Conservation (phyloP, 2,888 invertebrate genomes). For the Scaptomyza tumidula region DNA sequence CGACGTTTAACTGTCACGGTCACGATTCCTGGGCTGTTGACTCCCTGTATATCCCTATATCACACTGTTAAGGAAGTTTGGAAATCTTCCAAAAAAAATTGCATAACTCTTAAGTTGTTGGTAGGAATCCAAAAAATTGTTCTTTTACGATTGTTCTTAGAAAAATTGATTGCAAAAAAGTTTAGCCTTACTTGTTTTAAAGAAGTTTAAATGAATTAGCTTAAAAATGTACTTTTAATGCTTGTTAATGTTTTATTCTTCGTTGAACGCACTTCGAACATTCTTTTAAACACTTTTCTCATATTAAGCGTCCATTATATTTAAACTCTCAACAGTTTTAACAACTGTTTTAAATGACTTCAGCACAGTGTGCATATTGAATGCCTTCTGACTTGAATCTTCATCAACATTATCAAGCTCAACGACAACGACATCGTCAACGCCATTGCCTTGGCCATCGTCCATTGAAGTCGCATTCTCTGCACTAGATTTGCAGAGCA, state of each 20-base stretch:
- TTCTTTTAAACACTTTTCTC: too few relatives aligned
- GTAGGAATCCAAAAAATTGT: too few relatives aligned
- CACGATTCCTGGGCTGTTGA: slow-evolving; percentile 54
- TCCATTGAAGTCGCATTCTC: slow-evolving; percentile 1
- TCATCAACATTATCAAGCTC: slow-evolving; percentile 2
- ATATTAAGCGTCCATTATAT: neutral
- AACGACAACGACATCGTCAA: neutral
- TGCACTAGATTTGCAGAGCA: slow-evolving; percentile 30
- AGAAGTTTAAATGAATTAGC: too few relatives aligned
- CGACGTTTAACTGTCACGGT: slow-evolving; percentile 61
- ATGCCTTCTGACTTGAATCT: slow-evolving; percentile 7
- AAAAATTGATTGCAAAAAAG: too few relatives aligned
- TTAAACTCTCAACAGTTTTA: slow-evolving; percentile 2
- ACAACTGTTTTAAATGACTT: neutral
- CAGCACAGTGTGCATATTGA: slow-evolving; percentile 34
- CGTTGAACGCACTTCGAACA: too few relatives aligned
- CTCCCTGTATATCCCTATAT: slow-evolving; percentile 15
- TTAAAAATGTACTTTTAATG: too few relatives aligned
- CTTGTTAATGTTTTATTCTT: too few relatives aligned
- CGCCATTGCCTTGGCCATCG: neutral
- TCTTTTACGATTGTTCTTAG: too few relatives aligned
- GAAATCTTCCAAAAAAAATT: neutral
- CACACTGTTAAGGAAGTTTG: slow-evolving; percentile 32
- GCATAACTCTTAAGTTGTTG: too few relatives aligned
- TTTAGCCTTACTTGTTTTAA: too few relatives aligned